These are phyloP conservation scores for Zoanthus gigantus DNA, from an alignment of 92 coral and sea anemone species.

Conservation along the genomic window DNA sequence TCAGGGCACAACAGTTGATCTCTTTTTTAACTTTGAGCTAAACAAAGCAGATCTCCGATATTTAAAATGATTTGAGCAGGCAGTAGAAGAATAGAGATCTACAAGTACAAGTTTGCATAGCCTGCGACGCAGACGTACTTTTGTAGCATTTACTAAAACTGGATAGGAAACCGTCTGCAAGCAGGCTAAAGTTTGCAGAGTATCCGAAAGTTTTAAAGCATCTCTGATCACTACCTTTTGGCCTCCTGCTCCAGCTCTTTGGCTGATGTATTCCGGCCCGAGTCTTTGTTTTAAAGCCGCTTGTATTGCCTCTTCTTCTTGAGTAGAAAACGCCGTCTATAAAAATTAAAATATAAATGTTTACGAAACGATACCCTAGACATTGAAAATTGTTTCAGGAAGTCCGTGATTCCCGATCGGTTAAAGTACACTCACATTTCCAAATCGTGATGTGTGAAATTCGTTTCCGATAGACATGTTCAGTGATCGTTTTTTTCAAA, in stretches of 20 bases:
- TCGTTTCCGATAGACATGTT: conserved; percentile 43
- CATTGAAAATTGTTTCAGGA: background rate
- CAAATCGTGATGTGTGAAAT: conserved; percentile 57
- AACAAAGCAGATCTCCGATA: too few relatives aligned
- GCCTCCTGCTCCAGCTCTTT: conserved; percentile 88
- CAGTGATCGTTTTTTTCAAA: background rate
- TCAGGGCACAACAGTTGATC: too few relatives aligned
- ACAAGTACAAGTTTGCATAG: too few relatives aligned
- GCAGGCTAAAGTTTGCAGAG: too few relatives aligned
- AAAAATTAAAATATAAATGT: background rate
- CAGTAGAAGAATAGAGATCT: too few relatives aligned
- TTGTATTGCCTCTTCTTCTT: conserved; percentile 78
- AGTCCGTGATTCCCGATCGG: background rate
- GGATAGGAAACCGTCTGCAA: too few relatives aligned
- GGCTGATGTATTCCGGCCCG: conserved; percentile 91
- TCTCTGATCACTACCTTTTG: conserved; percentile 66
- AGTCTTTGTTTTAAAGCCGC: conserved; percentile 78
- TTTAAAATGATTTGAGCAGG: too few relatives aligned
- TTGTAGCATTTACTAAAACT: too few relatives aligned
- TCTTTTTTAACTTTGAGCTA: too few relatives aligned
- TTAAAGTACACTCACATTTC: conserved; percentile 66
- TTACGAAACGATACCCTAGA: background rate
- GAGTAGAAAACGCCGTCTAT: conserved; percentile 70
- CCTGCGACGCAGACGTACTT: too few relatives aligned
- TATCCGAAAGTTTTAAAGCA: background rate